Base-by-base conservation (phyloP, 2,113 vertebrate genomes). In the Girardinichthys multiradiatus region DNA sequence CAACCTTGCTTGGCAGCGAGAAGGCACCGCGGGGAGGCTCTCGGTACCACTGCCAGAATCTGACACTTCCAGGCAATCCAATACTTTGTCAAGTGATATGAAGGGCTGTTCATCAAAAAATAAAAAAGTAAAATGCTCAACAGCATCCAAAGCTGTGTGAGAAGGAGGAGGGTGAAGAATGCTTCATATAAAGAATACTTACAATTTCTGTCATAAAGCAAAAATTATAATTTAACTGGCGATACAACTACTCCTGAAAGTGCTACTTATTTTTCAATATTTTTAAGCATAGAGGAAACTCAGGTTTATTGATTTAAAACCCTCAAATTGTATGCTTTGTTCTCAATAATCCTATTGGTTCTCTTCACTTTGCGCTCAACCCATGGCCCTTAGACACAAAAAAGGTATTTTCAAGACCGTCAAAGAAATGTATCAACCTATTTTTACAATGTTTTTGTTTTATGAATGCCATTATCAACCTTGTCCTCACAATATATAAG, bases 11-110 rank as follows among this genome's bases (percentile, higher is more conserved):
- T 84, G 87, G 88, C 83, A 73, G 65, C 0, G 65, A 82, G 75
- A 62, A 62, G 28, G 65, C 60, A 68, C 17, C 4, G 71, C 30
- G 19, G 58, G 57, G 73, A 71, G 64, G 61, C 72, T 87, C 54
- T 73, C 75, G 83, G 77, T 63, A 60, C 39, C 66, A 30, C 66
- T 76, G 83, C 84, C 85, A 85, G 67, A 83, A 86, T 83, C 70
- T 83, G 88, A 87, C 85, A 84, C 77, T 77, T 74, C 68, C 60
- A 60, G 66, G 70, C 59, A 58, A 62, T 26, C 76, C 57, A 60
- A 75, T 81, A 85, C 74, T 77, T 72, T 68, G 82, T 84, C 79
- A 84, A 68, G 65, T 75, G 83, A 84, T 68, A 75, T 27, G 54
- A 70, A 77, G 77, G 39, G 82, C 69, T 37, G 77, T 69, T 78